Evolutionary conservation across 1,140 invertebrate genomes (phyloP).

Genomic region (Teleopsis dalmanni): DNA sequence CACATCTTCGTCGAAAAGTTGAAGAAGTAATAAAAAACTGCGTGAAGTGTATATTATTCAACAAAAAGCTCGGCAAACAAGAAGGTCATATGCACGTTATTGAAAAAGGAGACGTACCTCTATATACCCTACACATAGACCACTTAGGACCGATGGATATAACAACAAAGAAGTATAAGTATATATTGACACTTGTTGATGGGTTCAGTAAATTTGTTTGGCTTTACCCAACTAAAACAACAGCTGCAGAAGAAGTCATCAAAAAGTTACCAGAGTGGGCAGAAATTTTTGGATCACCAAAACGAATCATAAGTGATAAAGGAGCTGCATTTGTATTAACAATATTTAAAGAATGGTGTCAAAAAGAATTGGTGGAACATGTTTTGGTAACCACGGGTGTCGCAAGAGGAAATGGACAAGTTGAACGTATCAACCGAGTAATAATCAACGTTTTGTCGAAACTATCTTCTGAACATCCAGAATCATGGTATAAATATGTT

Average conservation of each 20-base stretch:
- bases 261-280: conserved; percentile 13
- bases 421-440: not conserved
- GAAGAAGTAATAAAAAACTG: conserved; percentile 28
- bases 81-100: conserved; percentile 35
- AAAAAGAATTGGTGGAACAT: too few species aligned
- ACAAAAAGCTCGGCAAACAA: conserved; percentile 34
- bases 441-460: conserved; percentile 8
- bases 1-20: conserved; percentile 28
- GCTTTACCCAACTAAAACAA: too few species aligned
- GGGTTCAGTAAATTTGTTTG: conserved; percentile 25
- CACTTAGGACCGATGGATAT: conserved; percentile 20
- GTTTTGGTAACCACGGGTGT: too few species aligned
- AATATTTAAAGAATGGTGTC: conserved; percentile 22
- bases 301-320: conserved; percentile 16
- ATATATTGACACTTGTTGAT: conserved; percentile 24
- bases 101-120: conserved; percentile 22
- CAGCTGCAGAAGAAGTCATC: too few species aligned
- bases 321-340: conserved; percentile 15
- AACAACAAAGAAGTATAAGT: conserved; percentile 23
- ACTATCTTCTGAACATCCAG: not conserved
- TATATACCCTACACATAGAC: conserved; percentile 15
- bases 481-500: not conserved
- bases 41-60: conserved; percentile 25
- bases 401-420: conserved; percentile 22
- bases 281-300: conserved; percentile 32